Percentiles rank a stretch among this genome's conserved stretches.
Evolutionary conservation across 2,797 vertebrate genomes (phyloP).

Genomic region (Benthosema pterotum): DNA sequence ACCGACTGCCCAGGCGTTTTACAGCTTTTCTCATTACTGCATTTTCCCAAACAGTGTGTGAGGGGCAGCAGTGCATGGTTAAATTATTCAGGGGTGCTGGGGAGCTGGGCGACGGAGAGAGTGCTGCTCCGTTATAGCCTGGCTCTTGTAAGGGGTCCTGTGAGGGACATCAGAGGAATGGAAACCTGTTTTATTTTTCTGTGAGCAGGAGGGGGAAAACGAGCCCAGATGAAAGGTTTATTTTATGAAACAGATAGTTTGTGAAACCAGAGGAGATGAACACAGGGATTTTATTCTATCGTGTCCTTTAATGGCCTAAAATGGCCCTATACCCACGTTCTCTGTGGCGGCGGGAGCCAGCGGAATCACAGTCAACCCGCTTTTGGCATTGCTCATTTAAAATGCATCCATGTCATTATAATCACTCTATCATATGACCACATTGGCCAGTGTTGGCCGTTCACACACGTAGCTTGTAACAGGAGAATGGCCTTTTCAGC

Average conservation of each 20-base stretch:
- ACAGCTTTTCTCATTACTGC: slow-evolving; percentile 90
- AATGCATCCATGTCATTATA: not conserved
- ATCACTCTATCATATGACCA: not conserved
- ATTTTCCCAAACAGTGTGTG: slow-evolving; percentile 89
- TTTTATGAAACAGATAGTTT: slow-evolving; percentile 82
- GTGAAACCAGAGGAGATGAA: slow-evolving; percentile 41
- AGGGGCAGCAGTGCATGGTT: slow-evolving; percentile 87
- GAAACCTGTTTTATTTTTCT: slow-evolving; percentile 83
- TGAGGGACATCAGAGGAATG: slow-evolving; percentile 87
- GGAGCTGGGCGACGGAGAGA: slow-evolving; percentile 74
- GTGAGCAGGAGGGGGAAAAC: slow-evolving; percentile 56
- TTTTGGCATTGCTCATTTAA: slow-evolving; percentile 8
- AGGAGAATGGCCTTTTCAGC: too few species aligned
- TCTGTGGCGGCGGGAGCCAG: not conserved
- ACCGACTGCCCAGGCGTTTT: slow-evolving; percentile 80
- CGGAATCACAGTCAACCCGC: not conserved
- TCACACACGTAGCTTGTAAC: too few species aligned
- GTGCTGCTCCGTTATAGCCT: slow-evolving; percentile 81
- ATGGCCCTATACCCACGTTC: slow-evolving; percentile 1
- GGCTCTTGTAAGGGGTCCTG: slow-evolving; percentile 85
- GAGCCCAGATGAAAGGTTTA: slow-evolving; percentile 78
- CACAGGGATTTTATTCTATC: slow-evolving; percentile 18
- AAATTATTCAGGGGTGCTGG: slow-evolving; percentile 91
- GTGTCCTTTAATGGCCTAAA: slow-evolving; percentile 4
- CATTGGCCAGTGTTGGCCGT: too few species aligned